phyloP scores from a whole-genome alignment of 92 coral and sea anemone species.

The Epizoanthus scotinus region DNA sequence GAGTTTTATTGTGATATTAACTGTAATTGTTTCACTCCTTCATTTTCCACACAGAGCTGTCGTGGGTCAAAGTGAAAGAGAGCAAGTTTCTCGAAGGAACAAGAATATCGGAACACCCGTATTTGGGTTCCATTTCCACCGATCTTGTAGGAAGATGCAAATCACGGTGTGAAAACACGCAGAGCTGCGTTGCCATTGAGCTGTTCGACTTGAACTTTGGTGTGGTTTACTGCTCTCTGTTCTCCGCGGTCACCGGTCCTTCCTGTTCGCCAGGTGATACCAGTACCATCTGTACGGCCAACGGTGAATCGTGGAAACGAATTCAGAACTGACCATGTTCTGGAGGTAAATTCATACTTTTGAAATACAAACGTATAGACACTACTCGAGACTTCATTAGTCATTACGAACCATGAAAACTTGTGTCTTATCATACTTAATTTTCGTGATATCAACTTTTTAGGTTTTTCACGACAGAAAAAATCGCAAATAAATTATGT shows the following conservation, averaged over 20 bases:
- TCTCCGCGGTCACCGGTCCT: constrained; percentile 24
- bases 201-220: constrained; percentile 20
- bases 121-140: constrained; percentile 16
- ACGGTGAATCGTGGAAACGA: constrained; percentile 47
- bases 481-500: no score
- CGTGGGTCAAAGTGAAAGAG: constrained; percentile 8
- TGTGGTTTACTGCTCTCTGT: constrained; percentile 45
- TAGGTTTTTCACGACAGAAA: no score
- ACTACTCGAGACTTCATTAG: no score
- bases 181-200: constrained; percentile 13
- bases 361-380: no score
- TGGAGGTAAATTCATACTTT: neutral
- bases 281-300: constrained; percentile 23
- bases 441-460: no score
- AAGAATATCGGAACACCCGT: neutral
- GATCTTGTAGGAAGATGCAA: neutral
- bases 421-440: neutral
- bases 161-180: constrained; percentile 6
- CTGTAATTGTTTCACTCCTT: neutral
- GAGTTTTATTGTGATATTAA: neutral
- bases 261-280: constrained; percentile 32
- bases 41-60: neutral
- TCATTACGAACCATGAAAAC: neutral
- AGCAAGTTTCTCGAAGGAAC: constrained; percentile 6
- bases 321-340: neutral